phyloP scores from a whole-genome alignment of 2,797 vertebrate genomes.

The Enteromius afrohamiltoni region DNA sequence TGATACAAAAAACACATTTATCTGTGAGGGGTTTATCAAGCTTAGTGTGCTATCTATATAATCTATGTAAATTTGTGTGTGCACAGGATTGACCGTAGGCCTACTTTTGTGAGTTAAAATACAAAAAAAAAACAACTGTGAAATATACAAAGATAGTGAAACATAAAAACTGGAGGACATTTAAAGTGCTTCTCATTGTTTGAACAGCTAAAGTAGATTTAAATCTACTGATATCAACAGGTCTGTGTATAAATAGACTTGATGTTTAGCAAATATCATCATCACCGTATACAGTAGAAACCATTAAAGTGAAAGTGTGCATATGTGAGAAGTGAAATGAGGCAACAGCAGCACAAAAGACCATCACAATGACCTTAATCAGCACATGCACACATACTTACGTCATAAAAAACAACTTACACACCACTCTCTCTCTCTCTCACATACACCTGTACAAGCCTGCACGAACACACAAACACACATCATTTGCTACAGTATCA shows the following conservation, averaged over 20 bases:
- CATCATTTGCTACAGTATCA: slow-evolving; percentile 25
- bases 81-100: background rate
- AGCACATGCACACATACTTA: slow-evolving; percentile 31
- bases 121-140: background rate
- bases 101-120: background rate
- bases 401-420: slow-evolving; percentile 19
- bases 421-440: background rate
- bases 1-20: slow-evolving; percentile 17
- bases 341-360: slow-evolving; percentile 50
- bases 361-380: slow-evolving; percentile 50
- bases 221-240: background rate
- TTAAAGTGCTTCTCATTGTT: background rate
- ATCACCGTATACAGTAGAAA: background rate
- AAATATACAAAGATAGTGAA: background rate
- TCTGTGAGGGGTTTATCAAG: background rate
- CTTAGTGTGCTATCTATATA: background rate
- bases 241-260: background rate
- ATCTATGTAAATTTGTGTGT: background rate
- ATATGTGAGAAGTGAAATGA: slow-evolving; percentile 26
- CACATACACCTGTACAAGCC: background rate
- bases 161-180: background rate
- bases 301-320: background rate
- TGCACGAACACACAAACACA: background rate
- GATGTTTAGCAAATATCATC: slow-evolving; percentile 5
- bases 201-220: background rate